Evolutionary conservation across 2,888 invertebrate species (phyloP).

Genomic region (Neoaliturus tenellus): DNA sequence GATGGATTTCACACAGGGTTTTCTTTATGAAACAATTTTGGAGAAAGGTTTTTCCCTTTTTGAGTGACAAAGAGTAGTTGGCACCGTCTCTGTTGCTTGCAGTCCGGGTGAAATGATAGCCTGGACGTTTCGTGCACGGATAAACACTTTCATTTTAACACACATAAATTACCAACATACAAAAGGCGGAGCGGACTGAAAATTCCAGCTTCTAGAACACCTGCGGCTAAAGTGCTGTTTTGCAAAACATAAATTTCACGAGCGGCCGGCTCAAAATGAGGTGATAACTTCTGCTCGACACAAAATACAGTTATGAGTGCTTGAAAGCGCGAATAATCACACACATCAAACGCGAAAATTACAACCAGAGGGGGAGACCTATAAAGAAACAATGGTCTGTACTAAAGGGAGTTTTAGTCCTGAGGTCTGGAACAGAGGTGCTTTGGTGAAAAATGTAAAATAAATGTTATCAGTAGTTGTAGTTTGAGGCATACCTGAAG

Average conservation of each 20-base stretch:
- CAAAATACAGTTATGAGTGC: conserved; percentile 37
- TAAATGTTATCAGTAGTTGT: too few relatives aligned
- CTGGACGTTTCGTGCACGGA: neutral
- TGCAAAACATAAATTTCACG: conserved; percentile 41
- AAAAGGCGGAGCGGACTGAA: neutral
- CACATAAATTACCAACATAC: neutral
- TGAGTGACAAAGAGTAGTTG: too few relatives aligned
- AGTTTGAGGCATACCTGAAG: too few relatives aligned
- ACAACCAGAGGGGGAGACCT: neutral
- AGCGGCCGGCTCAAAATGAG: conserved; percentile 26
- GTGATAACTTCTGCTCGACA: conserved; percentile 30
- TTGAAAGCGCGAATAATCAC: conserved; percentile 43
- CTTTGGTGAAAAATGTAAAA: neutral
- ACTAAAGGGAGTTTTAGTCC: conserved; percentile 21
- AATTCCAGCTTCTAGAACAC: neutral
- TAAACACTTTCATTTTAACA: conserved; percentile 17
- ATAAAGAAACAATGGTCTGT: conserved; percentile 34
- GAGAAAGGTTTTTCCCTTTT: too few relatives aligned
- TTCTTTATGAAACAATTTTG: too few relatives aligned
- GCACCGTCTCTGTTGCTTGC: too few relatives aligned
- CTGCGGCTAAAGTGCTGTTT: conserved; percentile 1
- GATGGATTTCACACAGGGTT: too few relatives aligned
- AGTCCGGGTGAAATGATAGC: too few relatives aligned
- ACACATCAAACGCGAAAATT: conserved; percentile 34
- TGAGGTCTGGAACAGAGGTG: neutral